Evolutionary conservation across 2,113 vertebrate species (phyloP).

Genomic region (Sarotherodon lohbergeri): DNA sequence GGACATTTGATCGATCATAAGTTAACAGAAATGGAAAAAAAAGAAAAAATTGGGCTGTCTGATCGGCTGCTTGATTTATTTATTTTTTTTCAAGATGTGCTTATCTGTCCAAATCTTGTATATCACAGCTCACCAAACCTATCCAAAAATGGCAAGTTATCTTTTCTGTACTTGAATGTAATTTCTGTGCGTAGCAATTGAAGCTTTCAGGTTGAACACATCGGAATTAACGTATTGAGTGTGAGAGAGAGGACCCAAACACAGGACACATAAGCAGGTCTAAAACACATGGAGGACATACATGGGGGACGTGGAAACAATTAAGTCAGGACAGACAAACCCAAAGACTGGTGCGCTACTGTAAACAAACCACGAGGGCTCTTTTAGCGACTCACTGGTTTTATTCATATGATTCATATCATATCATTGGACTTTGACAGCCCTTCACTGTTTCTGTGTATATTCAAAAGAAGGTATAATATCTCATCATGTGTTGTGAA

Average conservation of each 20-base stretch:
- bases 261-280: not conserved
- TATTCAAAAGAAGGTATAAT: not conserved
- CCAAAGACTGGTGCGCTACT: not conserved
- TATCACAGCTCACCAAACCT: not conserved
- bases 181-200: not conserved
- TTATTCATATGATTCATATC: not conserved
- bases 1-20: not conserved
- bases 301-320: not conserved
- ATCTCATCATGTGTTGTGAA: not conserved
- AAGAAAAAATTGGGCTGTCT: fast-evolving
- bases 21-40: not conserved
- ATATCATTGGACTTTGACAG: not conserved
- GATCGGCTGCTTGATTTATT: not conserved
- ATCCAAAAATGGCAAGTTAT: not conserved
- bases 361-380: not conserved
- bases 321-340: not conserved
- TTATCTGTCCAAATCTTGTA: not conserved
- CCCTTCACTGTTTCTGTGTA: not conserved
- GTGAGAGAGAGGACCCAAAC: not conserved
- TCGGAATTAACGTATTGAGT: not conserved
- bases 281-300: not conserved
- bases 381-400: not conserved
- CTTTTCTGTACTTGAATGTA: not conserved
- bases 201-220: not conserved
- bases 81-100: not conserved